phyloP scores from a whole-genome alignment of 2,797 vertebrate species.

The Podarcis siculus region DNA sequence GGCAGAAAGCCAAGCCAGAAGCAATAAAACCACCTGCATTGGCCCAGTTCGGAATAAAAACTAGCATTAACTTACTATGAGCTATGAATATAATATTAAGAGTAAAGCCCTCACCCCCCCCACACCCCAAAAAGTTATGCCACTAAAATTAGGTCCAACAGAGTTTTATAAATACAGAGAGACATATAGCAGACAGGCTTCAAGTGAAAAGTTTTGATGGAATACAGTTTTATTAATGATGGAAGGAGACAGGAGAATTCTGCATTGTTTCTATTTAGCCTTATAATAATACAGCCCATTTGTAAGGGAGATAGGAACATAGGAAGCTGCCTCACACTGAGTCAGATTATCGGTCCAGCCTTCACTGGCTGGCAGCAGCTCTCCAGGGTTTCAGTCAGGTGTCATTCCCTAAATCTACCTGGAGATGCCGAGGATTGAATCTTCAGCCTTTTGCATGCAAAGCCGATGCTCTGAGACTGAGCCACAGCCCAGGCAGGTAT shows the following conservation, averaged over 20 bases:
- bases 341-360: no score
- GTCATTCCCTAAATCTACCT: no score
- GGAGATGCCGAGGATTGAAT: no score
- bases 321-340: no score
- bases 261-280: background rate
- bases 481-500: no score
- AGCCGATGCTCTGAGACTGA: no score
- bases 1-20: slow-evolving; percentile 7
- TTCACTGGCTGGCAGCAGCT: no score
- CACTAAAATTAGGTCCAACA: background rate
- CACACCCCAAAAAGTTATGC: background rate
- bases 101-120: background rate
- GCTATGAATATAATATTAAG: background rate
- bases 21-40: slow-evolving; percentile 19
- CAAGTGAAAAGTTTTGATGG: background rate
- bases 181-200: background rate
- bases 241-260: background rate
- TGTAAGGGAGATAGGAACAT: background rate
- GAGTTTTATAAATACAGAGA: background rate
- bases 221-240: background rate
- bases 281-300: background rate
- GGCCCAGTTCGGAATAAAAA: background rate
- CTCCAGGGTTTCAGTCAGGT: no score
- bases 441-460: no score
- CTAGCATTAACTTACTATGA: background rate